A percentile compares a stretch with the other conserved stretches of the same genome.
Evolutionary conservation across 2,888 invertebrate genomes (phyloP).

Genomic region (Ctena decussata): DNA sequence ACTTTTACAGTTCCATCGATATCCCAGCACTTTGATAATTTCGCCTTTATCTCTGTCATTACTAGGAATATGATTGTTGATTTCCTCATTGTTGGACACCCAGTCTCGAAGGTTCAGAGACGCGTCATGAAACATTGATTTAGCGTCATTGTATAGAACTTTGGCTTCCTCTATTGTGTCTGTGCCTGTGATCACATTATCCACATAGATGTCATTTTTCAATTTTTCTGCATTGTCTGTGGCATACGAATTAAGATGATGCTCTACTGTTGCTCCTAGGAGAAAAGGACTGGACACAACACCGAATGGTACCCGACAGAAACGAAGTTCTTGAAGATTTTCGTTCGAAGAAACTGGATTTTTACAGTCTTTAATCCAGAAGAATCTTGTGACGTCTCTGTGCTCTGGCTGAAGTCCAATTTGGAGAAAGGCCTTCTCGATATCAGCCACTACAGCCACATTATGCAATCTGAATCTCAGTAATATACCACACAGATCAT

Average conservation of each 20-base stretch:
- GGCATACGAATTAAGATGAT: background rate
- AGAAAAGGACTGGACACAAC: conserved; percentile 20
- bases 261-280: conserved; percentile 10
- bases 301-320: conserved; percentile 16
- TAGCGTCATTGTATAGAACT: background rate
- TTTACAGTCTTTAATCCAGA: conserved; percentile 20
- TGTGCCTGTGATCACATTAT: conserved; percentile 9
- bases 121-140: background rate
- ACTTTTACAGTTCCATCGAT: conserved; percentile 14
- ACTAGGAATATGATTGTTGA: background rate
- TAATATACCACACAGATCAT: conserved; percentile 29
- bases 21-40: conserved; percentile 20
- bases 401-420: conserved; percentile 19
- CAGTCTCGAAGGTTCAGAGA: conserved; percentile 24
- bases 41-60: background rate
- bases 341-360: background rate
- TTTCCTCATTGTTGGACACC: conserved; percentile 6
- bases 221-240: background rate
- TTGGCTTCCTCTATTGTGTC: background rate
- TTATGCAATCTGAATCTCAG: conserved; percentile 24
- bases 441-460: conserved; percentile 20
- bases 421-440: conserved; percentile 27
- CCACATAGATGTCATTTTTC: conserved; percentile 24
- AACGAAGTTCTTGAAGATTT: conserved; percentile 15
- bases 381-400: conserved; percentile 23